Conservation (phyloP, 2,888 invertebrate genomes). For the Caenorhabditis parvicauda region DNA sequence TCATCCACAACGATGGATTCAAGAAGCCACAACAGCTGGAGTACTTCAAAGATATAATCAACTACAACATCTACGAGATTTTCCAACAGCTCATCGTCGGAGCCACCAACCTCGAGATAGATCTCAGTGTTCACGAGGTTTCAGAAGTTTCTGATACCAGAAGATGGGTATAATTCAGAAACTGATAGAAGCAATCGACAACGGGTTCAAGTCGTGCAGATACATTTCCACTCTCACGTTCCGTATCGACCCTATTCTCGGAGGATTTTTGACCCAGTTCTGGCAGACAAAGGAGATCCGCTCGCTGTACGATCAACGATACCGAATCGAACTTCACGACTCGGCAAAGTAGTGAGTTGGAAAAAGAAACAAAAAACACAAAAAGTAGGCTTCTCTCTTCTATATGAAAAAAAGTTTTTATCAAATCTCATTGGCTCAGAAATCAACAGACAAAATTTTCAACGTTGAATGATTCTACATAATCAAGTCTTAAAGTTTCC, state of each 20-base stretch:
- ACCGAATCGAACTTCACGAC: slow-evolving; percentile 22
- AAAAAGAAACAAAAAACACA: neutral
- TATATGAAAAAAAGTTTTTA: no score
- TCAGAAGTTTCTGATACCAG: neutral
- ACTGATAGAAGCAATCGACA: slow-evolving; percentile 5
- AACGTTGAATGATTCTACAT: no score
- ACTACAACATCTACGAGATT: slow-evolving; percentile 18
- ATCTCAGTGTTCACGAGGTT: slow-evolving; percentile 3
- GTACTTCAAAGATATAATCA: slow-evolving; percentile 16
- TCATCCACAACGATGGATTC: slow-evolving; percentile 34
- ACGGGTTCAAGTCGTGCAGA: slow-evolving; percentile 3
- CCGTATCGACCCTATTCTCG: slow-evolving; percentile 4
- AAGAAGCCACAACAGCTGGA: slow-evolving; percentile 13
- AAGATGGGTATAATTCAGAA: slow-evolving; percentile 1
- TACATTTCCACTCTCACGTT: slow-evolving; percentile 2
- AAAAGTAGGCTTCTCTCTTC: neutral
- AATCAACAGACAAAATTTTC: no score
- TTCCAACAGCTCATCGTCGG: slow-evolving; percentile 25
- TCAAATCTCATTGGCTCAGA: no score
- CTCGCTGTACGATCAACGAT: slow-evolving; percentile 17
- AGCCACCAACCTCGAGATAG: slow-evolving; percentile 6
- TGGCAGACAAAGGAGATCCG: slow-evolving; percentile 25
- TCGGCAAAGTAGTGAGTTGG: slow-evolving; percentile 29
- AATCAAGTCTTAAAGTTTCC: no score
- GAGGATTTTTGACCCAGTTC: slow-evolving; percentile 12